Percentiles rank a stretch among this genome's conserved stretches.
Evolutionary conservation across 2,797 vertebrate genomes (phyloP).

Genomic region (Sparidentex hasta): DNA sequence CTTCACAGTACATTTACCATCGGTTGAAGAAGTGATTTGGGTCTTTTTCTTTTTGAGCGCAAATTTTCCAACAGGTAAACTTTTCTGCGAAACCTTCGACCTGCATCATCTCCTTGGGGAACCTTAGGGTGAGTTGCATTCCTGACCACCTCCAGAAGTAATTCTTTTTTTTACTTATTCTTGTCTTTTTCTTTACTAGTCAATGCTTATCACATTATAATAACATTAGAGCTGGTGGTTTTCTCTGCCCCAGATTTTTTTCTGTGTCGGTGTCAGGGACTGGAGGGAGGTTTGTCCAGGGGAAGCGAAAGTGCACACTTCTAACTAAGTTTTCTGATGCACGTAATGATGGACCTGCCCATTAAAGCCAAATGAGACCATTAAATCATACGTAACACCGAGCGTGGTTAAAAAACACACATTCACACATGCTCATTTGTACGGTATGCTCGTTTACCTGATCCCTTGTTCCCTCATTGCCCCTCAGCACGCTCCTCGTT

Average conservation of each 20-base stretch:
- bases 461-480: constrained; percentile 44
- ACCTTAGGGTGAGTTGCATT: constrained; percentile 25
- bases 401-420: neutral
- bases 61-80: constrained; percentile 51
- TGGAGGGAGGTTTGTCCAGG: constrained; percentile 59
- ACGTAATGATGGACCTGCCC: constrained; percentile 70
- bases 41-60: constrained; percentile 15
- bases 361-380: constrained; percentile 65
- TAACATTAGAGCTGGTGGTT: constrained; percentile 63
- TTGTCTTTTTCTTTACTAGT: constrained; percentile 48
- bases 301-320: constrained; percentile 53
- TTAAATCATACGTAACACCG: constrained; percentile 38
- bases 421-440: constrained; percentile 31
- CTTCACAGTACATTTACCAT: constrained; percentile 59
- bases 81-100: constrained; percentile 46
- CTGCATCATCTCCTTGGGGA: constrained; percentile 47
- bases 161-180: constrained; percentile 41
- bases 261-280: constrained; percentile 62
- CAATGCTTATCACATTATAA: constrained; percentile 72
- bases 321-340: constrained; percentile 49
- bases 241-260: constrained; percentile 61
- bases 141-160: constrained; percentile 42
- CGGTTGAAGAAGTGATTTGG: constrained; percentile 24
- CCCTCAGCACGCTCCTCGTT: constrained; percentile 34
- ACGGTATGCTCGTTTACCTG: constrained; percentile 20